Base-by-base conservation (phyloP, 2,797 vertebrate genomes). In the Rhynchonycteris naso region DNA sequence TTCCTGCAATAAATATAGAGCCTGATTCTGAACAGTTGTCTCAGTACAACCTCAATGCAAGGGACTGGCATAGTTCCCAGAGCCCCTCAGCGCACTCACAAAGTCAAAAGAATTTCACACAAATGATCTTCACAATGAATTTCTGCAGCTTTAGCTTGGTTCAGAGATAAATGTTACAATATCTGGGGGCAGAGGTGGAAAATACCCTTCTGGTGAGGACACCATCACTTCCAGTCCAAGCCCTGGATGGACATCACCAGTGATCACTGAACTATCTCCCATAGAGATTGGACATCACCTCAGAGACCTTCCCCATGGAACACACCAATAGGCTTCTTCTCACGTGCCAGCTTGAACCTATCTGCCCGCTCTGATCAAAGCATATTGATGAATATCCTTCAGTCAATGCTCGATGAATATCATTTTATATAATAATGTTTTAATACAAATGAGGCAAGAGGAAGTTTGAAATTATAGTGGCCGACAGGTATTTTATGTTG, bases 1-100 rank as follows among this genome's bases (percentile, higher is more conserved):
- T 94, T 90, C 84, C 93, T 76, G 16, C 38, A 58, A 8, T 78
- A 88, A 96, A 96, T 43, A 84, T 50, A 96, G 93, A 80, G 19
- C 52, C 72, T 11, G 26, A 54, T 24, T 54, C 84, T 61, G 38
- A 74, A 26, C 90, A 94, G 71, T 21, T 78, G 68, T 43, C 47
- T 38, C 58, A 1, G 86, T 33, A 10, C 65, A 21, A 21, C 35
- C 33, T 91, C 43, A 0, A 12, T 38, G 72, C 80, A 28, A 84
- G 71, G 30, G 86, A 38, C 0, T 43, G 87, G 79, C 75, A 0
- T 7, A 16, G n/a, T 75, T 30, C 71, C 94, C 52, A 59, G 50
- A 72, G 86, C 63, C 87, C 13, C 66, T 75, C 33, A 4, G 12
- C 7, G n/a, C 6, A 5, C 26, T 56, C 59, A 30, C 56, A 50